Percentiles rank a stretch among this genome's conserved stretches.
Conservation (phyloP, 2,888 invertebrate species). For the Meganola albula region DNA sequence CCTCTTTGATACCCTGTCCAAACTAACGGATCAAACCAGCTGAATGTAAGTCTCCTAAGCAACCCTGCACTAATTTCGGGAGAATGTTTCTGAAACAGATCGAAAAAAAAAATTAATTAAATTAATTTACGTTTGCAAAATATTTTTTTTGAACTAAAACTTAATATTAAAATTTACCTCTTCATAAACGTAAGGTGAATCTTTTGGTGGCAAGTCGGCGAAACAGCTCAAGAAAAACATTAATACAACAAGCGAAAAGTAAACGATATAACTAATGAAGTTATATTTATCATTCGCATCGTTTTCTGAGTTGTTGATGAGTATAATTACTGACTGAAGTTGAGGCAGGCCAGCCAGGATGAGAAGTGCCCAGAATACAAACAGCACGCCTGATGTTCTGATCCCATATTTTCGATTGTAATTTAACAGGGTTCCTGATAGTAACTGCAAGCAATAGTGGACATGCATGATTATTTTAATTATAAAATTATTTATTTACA, state of each 20-base stretch:
- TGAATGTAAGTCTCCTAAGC: conserved; percentile 88
- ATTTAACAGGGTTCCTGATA: conserved; percentile 82
- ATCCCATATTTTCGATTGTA: conserved; percentile 90
- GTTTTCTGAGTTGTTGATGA: conserved; percentile 39
- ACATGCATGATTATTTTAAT: too few species aligned
- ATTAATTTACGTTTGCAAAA: too few species aligned
- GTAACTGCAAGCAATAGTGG: conserved; percentile 80
- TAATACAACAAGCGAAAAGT: conserved; percentile 81
- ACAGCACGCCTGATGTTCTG: conserved; percentile 91
- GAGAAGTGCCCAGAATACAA: conserved; percentile 92
- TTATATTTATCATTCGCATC: conserved; percentile 77
- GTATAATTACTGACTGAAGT: conserved; percentile 81
- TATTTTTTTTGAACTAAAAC: too few species aligned
- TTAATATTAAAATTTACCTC: conserved; percentile 76
- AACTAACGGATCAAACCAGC: conserved; percentile 92
- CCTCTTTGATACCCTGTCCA: conserved; percentile 90
- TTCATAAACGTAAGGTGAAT: conserved; percentile 81
- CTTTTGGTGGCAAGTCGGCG: conserved; percentile 82
- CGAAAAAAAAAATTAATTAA: too few species aligned
- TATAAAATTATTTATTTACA: too few species aligned
- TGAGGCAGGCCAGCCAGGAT: conserved; percentile 84
- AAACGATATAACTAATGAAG: conserved; percentile 86
- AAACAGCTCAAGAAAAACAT: conserved; percentile 87
- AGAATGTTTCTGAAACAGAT: conserved; percentile 82
- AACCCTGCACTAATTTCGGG: conserved; percentile 92